These are phyloP conservation scores for Ecliptopera silaceata DNA, from an alignment of 2,888 invertebrate genomes.

Conservation along the genomic window DNA sequence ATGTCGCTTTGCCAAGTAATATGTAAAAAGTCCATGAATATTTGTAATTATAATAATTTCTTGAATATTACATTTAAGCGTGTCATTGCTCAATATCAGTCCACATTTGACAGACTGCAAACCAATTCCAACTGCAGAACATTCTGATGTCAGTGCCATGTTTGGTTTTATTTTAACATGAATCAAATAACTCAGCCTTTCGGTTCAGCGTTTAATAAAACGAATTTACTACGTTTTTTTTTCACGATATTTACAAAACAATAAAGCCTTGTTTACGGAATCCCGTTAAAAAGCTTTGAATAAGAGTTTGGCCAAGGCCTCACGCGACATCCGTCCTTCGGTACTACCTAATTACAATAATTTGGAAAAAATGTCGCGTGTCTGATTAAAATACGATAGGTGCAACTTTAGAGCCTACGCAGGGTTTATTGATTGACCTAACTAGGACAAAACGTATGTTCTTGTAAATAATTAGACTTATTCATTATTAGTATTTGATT, in stretches of 20 bases:
- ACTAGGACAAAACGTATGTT: not conserved
- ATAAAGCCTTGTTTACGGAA: slow-evolving; percentile 15
- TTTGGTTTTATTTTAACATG: no score
- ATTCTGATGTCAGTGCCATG: no score
- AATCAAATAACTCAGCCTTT: no score
- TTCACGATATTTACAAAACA: slow-evolving; percentile 9
- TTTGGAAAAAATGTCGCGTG: slow-evolving; percentile 36
- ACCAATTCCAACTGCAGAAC: no score
- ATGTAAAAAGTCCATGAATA: no score
- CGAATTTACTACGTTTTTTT: not conserved
- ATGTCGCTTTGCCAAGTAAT: no score
- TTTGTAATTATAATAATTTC: no score
- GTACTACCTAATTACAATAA: slow-evolving; percentile 34
- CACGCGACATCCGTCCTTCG: slow-evolving; percentile 26
- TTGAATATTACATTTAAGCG: no score
- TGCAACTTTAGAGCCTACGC: slow-evolving; percentile 11
- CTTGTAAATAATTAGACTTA: not conserved
- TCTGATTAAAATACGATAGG: slow-evolving; percentile 12
- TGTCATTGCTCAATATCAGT: no score
- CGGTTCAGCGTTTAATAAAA: not conserved
- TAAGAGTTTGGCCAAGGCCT: slow-evolving; percentile 24
- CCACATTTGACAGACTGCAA: no score
- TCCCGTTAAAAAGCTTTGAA: slow-evolving; percentile 20
- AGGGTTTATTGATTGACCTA: slow-evolving; percentile 17
- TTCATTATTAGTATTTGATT: no score